Evolutionary conservation across 2,113 vertebrate species (phyloP).

Genomic region (Neoarius graeffei): DNA sequence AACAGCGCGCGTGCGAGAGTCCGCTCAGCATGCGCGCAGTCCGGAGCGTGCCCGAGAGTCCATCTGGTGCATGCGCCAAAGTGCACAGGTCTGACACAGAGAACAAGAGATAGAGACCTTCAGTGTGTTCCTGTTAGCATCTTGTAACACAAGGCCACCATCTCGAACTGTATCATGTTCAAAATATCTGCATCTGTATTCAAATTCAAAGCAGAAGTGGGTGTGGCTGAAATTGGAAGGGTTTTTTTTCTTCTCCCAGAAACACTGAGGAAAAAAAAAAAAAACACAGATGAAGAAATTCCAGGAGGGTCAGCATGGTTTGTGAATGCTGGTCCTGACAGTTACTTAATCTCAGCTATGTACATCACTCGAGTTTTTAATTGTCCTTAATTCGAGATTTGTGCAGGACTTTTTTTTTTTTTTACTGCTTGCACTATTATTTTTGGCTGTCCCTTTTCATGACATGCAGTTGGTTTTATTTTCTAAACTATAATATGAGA

Average conservation of each 20-base stretch:
- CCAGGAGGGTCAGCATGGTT: neutral
- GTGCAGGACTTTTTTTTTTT: too few species aligned
- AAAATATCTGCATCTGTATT: neutral
- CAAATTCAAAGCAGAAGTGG: neutral
- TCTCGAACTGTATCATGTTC: neutral
- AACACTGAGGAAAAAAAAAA: neutral
- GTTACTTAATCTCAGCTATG: neutral
- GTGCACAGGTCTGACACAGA: too few species aligned
- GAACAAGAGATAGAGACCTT: neutral
- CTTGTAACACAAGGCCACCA: neutral
- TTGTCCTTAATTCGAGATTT: neutral
- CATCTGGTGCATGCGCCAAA: too few species aligned
- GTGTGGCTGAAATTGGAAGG: neutral
- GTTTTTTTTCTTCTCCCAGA: too few species aligned
- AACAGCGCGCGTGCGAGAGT: too few species aligned
- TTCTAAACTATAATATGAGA: neutral
- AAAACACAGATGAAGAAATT: neutral
- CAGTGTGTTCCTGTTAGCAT: neutral
- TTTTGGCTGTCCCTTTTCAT: neutral
- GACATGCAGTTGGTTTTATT: neutral
- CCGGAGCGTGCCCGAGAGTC: too few species aligned
- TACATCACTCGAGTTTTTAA: neutral
- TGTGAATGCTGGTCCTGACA: neutral
- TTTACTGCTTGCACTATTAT: neutral
- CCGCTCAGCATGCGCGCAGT: too few species aligned